Percentiles rank a stretch among this genome's conserved stretches.
Evolutionary conservation across 2,888 invertebrate genomes (phyloP).

Genomic region (Stictocephala bisonia): DNA sequence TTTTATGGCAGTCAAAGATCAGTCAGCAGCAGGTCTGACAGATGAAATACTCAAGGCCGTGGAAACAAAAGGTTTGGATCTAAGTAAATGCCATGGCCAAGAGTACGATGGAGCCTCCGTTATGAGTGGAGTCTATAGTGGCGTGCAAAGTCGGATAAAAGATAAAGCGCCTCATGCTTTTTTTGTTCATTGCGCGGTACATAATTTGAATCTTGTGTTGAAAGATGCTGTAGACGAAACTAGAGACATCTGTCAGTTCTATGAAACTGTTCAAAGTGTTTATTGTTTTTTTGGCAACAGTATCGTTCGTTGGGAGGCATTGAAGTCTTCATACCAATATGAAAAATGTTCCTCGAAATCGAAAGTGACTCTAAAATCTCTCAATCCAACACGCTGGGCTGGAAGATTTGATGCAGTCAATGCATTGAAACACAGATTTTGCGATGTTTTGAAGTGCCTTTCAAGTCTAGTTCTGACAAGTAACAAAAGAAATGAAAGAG

Average conservation of each 20-base stretch:
- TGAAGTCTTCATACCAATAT: no score
- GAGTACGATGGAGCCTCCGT: conserved; percentile 54
- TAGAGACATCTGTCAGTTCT: not conserved
- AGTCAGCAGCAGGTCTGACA: not conserved
- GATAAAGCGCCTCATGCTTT: conserved; percentile 45
- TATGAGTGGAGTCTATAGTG: conserved; percentile 46
- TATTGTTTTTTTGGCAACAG: no score
- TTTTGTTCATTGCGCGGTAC: conserved; percentile 51
- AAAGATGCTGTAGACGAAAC: not conserved
- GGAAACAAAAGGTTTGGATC: not conserved
- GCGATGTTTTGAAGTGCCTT: no score
- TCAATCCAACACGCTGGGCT: no score
- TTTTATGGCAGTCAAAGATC: conserved; percentile 8
- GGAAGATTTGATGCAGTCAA: no score
- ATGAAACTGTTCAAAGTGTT: no score
- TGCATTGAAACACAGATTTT: no score
- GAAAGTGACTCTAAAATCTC: no score
- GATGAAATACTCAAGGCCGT: not conserved
- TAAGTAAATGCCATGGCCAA: conserved; percentile 42
- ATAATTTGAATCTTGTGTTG: conserved; percentile 46
- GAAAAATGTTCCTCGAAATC: no score
- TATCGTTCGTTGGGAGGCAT: no score
- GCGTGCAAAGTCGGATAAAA: not conserved
- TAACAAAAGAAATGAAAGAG: no score
- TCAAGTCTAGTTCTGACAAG: no score